Conservation (phyloP, 2,888 invertebrate species). For the Eupelmus urozonus region DNA sequence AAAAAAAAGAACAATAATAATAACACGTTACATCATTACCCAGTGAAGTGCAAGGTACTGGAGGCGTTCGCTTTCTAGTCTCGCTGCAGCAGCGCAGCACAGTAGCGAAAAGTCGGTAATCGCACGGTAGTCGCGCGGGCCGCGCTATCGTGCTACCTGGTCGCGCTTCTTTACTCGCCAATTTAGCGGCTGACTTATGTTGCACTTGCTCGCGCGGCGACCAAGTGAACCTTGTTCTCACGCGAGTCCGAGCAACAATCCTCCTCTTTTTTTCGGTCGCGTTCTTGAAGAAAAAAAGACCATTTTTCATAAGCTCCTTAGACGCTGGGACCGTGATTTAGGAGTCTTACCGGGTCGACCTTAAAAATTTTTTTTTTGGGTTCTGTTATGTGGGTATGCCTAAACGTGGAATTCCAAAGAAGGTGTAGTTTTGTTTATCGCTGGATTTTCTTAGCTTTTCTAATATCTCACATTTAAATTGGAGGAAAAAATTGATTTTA, state of each 20-base stretch:
- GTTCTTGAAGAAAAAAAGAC: constrained; percentile 10
- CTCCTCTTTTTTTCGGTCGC: background rate
- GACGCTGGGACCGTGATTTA: background rate
- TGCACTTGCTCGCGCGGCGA: constrained; percentile 19
- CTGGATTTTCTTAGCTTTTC: too few relatives aligned
- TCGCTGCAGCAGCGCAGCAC: constrained; percentile 29
- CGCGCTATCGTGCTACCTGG: background rate
- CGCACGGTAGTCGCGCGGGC: background rate
- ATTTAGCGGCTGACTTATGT: constrained; percentile 52
- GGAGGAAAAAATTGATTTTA: too few relatives aligned
- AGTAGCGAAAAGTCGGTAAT: constrained; percentile 45
- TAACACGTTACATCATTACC: constrained; percentile 14
- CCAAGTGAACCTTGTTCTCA: constrained; percentile 40
- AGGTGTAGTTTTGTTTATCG: too few relatives aligned
- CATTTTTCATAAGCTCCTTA: constrained; percentile 33
- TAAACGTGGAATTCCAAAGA: background rate
- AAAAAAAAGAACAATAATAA: constrained; percentile 15
- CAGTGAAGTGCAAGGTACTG: constrained; percentile 26
- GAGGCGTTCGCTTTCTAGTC: constrained; percentile 48
- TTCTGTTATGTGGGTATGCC: background rate
- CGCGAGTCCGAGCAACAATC: constrained; percentile 30
- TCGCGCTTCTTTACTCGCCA: constrained; percentile 45
- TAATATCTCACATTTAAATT: too few relatives aligned
- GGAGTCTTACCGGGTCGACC: constrained; percentile 4
- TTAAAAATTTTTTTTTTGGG: constrained; percentile 9